A percentile compares a stretch with the other conserved stretches of the same genome.
Conservation (phyloP, 2,113 vertebrate genomes). For the Scomber japonicus region DNA sequence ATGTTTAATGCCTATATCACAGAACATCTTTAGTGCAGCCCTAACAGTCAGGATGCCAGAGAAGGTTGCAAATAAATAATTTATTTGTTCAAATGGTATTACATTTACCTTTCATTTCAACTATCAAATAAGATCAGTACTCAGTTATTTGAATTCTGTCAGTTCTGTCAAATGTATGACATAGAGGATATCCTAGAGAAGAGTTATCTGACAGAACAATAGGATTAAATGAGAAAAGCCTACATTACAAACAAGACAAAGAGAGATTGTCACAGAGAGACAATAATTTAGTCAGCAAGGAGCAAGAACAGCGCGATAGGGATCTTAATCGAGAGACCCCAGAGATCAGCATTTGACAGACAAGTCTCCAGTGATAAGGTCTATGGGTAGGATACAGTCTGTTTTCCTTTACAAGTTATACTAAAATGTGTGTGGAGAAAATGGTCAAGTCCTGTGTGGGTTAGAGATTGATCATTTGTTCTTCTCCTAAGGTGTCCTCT, state of each 20-base stretch:
- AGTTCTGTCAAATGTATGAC: constrained; percentile 12
- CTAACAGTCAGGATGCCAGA: constrained; percentile 37
- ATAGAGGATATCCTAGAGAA: too few species aligned
- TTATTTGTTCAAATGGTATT: constrained; percentile 10
- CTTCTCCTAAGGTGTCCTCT: constrained; percentile 44
- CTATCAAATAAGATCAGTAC: constrained; percentile 9
- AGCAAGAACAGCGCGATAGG: constrained; percentile 18
- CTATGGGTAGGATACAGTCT: constrained; percentile 5
- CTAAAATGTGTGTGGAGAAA: constrained; percentile 13
- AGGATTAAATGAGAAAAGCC: constrained; percentile 20
- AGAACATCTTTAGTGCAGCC: constrained; percentile 30
- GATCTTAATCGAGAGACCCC: constrained; percentile 37
- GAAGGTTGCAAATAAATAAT: background rate
- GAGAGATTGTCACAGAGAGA: constrained; percentile 12
- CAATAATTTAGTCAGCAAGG: constrained; percentile 29
- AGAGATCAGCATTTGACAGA: constrained; percentile 29
- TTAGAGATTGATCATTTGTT: constrained; percentile 18
- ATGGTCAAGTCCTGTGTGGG: constrained; percentile 19
- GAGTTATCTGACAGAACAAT: constrained; percentile 2
- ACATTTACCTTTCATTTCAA: background rate
- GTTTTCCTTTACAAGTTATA: constrained; percentile 31
- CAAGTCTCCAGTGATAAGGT: constrained; percentile 24
- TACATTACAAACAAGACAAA: constrained; percentile 4
- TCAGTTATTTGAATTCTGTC: background rate
- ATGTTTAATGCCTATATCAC: constrained; percentile 42